These are phyloP conservation scores for Polydrusus cervinus DNA, from an alignment of 2,888 invertebrate genomes.

Conservation along the genomic window DNA sequence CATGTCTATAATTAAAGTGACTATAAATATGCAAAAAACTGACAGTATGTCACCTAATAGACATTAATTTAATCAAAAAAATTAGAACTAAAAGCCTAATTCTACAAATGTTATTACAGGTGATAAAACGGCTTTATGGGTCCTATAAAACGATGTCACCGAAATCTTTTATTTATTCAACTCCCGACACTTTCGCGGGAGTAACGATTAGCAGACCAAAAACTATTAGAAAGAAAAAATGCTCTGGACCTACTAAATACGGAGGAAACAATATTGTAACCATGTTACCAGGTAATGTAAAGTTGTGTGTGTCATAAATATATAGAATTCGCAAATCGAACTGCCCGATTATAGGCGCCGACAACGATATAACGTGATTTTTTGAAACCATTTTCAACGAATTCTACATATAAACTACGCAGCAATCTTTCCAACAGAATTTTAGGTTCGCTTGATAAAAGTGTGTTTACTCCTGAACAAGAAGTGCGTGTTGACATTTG, in stretches of 20 bases:
- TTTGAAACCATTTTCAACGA: no score
- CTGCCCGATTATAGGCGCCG: no score
- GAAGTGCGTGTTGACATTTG: no score
- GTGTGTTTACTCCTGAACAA: no score
- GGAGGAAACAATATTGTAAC: constrained; percentile 61
- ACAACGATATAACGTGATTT: no score
- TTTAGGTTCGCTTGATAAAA: no score
- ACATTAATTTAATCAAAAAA: neutral
- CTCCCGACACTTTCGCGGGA: constrained; percentile 56
- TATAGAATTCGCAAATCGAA: no score
- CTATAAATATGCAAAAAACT: neutral
- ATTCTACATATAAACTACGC: no score
- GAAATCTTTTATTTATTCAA: constrained; percentile 4
- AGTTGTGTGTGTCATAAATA: no score
- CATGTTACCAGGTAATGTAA: constrained; percentile 59
- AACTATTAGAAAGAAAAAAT: constrained; percentile 15
- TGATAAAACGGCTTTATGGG: constrained; percentile 15
- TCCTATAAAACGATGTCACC: neutral
- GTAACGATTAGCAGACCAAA: constrained; percentile 40
- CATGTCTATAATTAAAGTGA: no score
- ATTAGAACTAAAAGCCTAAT: neutral
- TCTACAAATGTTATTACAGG: constrained; percentile 39
- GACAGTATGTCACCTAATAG: neutral
- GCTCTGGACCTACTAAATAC: constrained; percentile 48
- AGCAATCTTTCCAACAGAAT: no score